Percentiles rank a stretch among this genome's conserved stretches.
phyloP scores from a whole-genome alignment of 1,140 invertebrate species.

The Orius insidiosus region DNA sequence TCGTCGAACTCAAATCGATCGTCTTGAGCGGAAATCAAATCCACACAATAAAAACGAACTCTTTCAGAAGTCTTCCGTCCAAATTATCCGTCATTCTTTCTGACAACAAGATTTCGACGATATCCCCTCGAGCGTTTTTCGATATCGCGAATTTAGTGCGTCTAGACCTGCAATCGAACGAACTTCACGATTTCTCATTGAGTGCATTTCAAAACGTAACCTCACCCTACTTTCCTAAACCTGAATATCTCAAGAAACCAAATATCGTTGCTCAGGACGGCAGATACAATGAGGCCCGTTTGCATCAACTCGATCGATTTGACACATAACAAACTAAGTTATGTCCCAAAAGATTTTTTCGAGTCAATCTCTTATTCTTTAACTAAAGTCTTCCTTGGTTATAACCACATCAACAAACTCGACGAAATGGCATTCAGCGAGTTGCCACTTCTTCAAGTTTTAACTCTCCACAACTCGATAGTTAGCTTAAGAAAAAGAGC shows the following conservation, averaged over 20 bases:
- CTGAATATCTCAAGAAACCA: conserved; percentile 53
- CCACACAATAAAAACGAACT: conserved; percentile 31
- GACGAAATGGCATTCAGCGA: conserved; percentile 52
- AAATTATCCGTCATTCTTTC: conserved; percentile 50
- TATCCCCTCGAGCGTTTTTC: conserved; percentile 42
- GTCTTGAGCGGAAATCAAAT: conserved; percentile 55
- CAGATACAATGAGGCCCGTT: conserved; percentile 29
- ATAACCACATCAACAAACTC: conserved; percentile 52
- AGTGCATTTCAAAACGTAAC: conserved; percentile 47
- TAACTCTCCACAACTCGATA: conserved; percentile 59
- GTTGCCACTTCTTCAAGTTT: conserved; percentile 45
- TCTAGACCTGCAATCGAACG: conserved; percentile 54
- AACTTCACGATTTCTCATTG: conserved; percentile 43
- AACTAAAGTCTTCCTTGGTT: conserved; percentile 46
- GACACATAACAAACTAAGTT: conserved; percentile 44
- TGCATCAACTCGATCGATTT: conserved; percentile 50
- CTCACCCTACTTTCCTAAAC: conserved; percentile 36
- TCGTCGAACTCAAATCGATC: conserved; percentile 46
- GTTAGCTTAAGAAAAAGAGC: conserved; percentile 51
- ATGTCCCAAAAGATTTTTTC: conserved; percentile 45
- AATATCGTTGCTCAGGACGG: conserved; percentile 38
- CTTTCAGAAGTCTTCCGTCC: conserved; percentile 47
- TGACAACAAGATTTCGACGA: conserved; percentile 41
- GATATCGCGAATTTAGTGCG: conserved; percentile 48
- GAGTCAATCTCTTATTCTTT: conserved; percentile 39